A percentile compares a stretch with the other conserved stretches of the same genome.
These are phyloP conservation scores for Rhagoletis pomonella DNA, from an alignment of 1,140 invertebrate genomes.

Conservation along the genomic window DNA sequence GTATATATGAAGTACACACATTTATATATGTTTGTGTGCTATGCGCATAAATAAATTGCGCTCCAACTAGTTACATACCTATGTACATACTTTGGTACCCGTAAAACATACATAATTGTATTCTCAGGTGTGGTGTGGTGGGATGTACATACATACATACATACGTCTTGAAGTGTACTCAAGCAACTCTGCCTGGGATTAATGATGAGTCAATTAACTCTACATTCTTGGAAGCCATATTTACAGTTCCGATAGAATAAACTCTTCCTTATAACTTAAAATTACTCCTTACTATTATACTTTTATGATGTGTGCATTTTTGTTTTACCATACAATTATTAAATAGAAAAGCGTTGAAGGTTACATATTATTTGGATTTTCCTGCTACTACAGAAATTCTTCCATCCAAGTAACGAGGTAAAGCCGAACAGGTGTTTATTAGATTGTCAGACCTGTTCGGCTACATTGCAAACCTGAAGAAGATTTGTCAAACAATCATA, in stretches of 20 bases:
- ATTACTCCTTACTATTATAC: neutral
- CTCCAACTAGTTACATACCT: neutral
- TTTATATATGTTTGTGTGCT: too few species aligned
- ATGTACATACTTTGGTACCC: too few species aligned
- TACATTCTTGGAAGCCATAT: slow-evolving; percentile 52
- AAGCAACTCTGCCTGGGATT: slow-evolving; percentile 35
- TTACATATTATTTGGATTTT: neutral
- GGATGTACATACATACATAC: neutral
- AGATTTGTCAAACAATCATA: slow-evolving; percentile 24
- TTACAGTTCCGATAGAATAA: neutral
- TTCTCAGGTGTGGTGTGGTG: too few species aligned
- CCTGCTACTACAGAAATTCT: slow-evolving; percentile 21
- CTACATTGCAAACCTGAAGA: neutral
- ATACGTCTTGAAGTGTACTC: slow-evolving; percentile 26
- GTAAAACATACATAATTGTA: too few species aligned
- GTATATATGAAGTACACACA: too few species aligned
- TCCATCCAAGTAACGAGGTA: neutral
- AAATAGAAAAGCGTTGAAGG: neutral
- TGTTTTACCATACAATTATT: neutral
- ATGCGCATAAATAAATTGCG: neutral
- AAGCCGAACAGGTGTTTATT: slow-evolving; percentile 7
- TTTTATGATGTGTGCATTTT: neutral
- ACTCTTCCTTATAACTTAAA: neutral
- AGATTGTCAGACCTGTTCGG: neutral
- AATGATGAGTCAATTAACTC: slow-evolving; percentile 54